Base-by-base conservation (phyloP, 2,797 vertebrate species). In the Lacerta viridis region DNA sequence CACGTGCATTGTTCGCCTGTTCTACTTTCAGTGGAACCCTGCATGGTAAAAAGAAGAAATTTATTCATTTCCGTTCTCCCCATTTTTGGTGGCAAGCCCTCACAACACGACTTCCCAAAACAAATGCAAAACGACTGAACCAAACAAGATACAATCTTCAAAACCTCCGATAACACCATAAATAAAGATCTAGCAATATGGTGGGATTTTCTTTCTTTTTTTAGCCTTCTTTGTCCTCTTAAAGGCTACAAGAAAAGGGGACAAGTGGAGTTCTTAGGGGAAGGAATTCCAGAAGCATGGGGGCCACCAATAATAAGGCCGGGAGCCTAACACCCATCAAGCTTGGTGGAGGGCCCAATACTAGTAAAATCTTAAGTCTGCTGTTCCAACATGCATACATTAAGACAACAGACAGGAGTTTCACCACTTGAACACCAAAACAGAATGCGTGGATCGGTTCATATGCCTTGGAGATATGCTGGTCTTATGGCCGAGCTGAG, bases 11-110 rank as follows among this genome's bases (percentile, higher is more conserved):
- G 96, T 98, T 99, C 4, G 99, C 99, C 94, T 99, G 99, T 92
- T 99, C 99, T 89, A 99, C 98, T 95, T 99, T 99, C 94, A 99
- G 95, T 0, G 99, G 99, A 4, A 99, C 99, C 94, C 99, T 99
- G 90, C 66, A 94, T 91, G 87, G 3, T 2, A 36, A 82, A 33
- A 77, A 17, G 15, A 79, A 41, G 36, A 39, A 4, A 7, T 23
- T 72, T 74, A 72, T 20, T 78, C 33, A n/a, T 64, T 64, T 64
- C 1, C 1, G 4, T 13, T 61, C 33, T 80, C 25, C 2, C 59
- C 74, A 64, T 5, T 29, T 85, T 77, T 78, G 10, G 36, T 27
- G 69, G 18, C 15, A 64, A 29, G 59, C 36, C 17, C 29, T 64
- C 33, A 25, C 25, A 43, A 64, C 36, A 23, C 2, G 13, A 4